Base-by-base conservation (phyloP, 2,797 vertebrate genomes). In the Phrynocephalus forsythii region DNA sequence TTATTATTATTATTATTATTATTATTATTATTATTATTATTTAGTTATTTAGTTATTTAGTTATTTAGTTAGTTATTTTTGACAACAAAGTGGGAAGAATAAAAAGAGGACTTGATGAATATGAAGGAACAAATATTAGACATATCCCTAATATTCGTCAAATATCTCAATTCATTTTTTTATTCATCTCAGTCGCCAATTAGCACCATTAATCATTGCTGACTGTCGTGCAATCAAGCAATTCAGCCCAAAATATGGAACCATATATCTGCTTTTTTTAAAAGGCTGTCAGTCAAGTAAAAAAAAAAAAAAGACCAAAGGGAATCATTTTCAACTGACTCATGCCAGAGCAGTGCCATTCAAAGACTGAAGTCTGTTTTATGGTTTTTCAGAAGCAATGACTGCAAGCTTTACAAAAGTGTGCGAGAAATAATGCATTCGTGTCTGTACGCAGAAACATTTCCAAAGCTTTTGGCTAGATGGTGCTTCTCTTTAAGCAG, bases 131-230 rank as follows among this genome's bases (percentile, higher is more conserved):
- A 44, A 44, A 44, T 44, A 44, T 44, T 44, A 44, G 38, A 44
- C 38, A 44, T 44, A 44, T 44, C 5, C 4, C 38, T 44, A 44
- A 44, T 44, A 44, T 4, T 44, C 5, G 38, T 44, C 38, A 44
- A 44, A 44, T 44, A 44, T 44, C 38, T 44, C 38, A 44, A 5
- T 44, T 44, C 38, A 44, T 44, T 44, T 44, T 44, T 44, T 44
- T 92, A 94, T 93, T 90, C 93, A 91, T 92, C 72, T 86, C 89
- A 92, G 48, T 83, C 87, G 92, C 15, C 16, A 93, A 91, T 93
- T 28, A 91, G 92, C 50, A 8, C 16, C 44, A 88, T 85, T 87
- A 69, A 90, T 92, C 84, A 92, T 15, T 93, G 85, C 79, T 90
- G 92, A 75, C 5, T 13, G 22, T 24, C 0, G 69, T 60, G 1